Evolutionary conservation across 2,888 invertebrate genomes (phyloP), one percentile per base, ranked within the genome.

Genomic region (Agrilus mali): DNA sequence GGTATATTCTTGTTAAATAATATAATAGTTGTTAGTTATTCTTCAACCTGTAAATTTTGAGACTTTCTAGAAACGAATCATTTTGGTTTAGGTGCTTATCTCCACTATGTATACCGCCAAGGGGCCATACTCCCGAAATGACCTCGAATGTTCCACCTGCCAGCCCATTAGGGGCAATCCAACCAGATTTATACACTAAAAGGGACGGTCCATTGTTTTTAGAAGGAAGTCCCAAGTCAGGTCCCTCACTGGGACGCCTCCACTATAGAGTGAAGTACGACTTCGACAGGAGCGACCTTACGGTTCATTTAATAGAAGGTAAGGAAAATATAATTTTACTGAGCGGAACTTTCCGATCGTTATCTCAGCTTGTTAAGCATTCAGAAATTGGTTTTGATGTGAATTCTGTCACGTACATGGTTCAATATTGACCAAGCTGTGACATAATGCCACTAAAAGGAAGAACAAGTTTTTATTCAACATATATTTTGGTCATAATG

Each of bases 301-400:
- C 88, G 52, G 84, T 90, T n/a, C 89, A 92, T 68, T 72, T 92
- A 52, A 90, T 92, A 66, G 90, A 92, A 80, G 87, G 87, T 86
- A 60, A 56, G 51, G 36, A 35, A 7, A 10, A 2, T 10, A 37
- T 6, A 20, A 20, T 20, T 27, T 27, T 27, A 27, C 10, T 27
- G 8, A 27, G 27, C 27, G 10, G 5, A 8, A 10, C 27, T 2
- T 22, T n/a, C n/a, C n/a, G n/a, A 5, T 22, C 7, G 22, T 7
- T 7, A 22, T 5, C 22, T 22, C 8, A 7, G 7, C 22, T 17
- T 17, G 17, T 17, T 17, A 5, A n/a, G n/a, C n/a, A n/a, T n/a
- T n/a, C n/a, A n/a, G n/a, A n/a, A n/a, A 17, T 17, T 17, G 17
- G 5, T 5, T 4, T 17, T 17, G 5, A 17, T 17, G 17, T 17